phyloP scores from a whole-genome alignment of 2,888 invertebrate genomes.

The Carcina quercana region DNA sequence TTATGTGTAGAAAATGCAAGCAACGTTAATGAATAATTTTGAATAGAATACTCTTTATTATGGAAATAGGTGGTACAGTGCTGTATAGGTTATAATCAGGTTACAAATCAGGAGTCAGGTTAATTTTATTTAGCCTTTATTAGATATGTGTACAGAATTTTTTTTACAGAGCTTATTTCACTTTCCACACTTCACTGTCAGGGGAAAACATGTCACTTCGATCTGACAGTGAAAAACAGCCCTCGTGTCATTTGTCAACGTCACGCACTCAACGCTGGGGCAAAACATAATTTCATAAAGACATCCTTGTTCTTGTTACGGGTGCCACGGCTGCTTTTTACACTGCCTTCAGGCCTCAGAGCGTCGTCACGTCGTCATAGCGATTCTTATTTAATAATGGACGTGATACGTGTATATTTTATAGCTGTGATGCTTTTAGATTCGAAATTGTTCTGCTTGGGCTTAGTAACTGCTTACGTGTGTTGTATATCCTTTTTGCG shows the following conservation, averaged over 20 bases:
- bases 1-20: no score
- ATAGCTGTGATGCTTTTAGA: neutral
- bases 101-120: no score
- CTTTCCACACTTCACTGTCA: slow-evolving; percentile 53
- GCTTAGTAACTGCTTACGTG: no score
- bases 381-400: slow-evolving; percentile 35
- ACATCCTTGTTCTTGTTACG: slow-evolving; percentile 63
- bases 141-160: slow-evolving; percentile 19
- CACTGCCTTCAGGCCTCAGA: no score
- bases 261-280: slow-evolving; percentile 58
- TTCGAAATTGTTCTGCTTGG: neutral
- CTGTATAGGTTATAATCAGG: no score
- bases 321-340: slow-evolving; percentile 39
- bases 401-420: slow-evolving; percentile 12
- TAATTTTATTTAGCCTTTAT: slow-evolving; percentile 16
- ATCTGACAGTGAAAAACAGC: slow-evolving; percentile 69
- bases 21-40: no score
- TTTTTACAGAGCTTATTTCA: slow-evolving; percentile 46
- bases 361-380: slow-evolving; percentile 34
- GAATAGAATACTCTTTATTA: no score
- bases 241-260: slow-evolving; percentile 66
- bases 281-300: slow-evolving; percentile 70
- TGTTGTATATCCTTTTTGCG: no score
- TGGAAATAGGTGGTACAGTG: no score
- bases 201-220: slow-evolving; percentile 65